Percentiles rank a stretch among this genome's conserved stretches.
phyloP scores from a whole-genome alignment of 2,888 invertebrate genomes.

The Marasmarcha lunaedactyla region DNA sequence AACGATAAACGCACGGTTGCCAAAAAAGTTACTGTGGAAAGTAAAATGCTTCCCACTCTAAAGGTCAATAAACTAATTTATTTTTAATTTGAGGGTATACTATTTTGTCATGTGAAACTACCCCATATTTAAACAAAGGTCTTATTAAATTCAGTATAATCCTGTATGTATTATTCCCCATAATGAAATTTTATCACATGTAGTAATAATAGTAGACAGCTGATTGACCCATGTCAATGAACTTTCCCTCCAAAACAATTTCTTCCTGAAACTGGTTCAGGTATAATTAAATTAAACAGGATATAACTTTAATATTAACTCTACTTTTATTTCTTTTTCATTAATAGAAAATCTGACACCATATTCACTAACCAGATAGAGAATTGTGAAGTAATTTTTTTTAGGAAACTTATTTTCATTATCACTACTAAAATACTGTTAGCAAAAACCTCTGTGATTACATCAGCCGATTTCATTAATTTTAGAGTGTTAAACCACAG shows the following conservation, averaged over 20 bases:
- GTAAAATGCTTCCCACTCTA: constrained; percentile 54
- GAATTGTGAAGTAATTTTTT: background rate
- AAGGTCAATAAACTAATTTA: constrained; percentile 38
- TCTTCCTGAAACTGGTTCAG: too few relatives aligned
- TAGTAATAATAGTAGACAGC: constrained; percentile 5
- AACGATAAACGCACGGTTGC: constrained; percentile 45
- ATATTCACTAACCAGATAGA: too few relatives aligned
- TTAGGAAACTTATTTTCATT: too few relatives aligned
- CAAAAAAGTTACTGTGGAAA: constrained; percentile 64
- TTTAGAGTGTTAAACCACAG: constrained; percentile 52
- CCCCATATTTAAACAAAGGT: too few relatives aligned
- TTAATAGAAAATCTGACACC: background rate
- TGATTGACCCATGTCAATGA: constrained; percentile 28
- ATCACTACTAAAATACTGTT: too few relatives aligned
- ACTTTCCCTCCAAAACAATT: constrained; percentile 42
- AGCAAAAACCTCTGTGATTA: too few relatives aligned
- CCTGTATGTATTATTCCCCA: background rate
- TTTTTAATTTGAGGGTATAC: constrained; percentile 24
- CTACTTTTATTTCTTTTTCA: background rate
- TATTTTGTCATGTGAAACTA: constrained; percentile 4
- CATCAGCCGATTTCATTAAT: constrained; percentile 11
- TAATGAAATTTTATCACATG: too few relatives aligned
- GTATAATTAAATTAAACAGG: background rate
- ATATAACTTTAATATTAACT: background rate
- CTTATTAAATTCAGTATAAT: too few relatives aligned